Conservation (phyloP, 2,797 vertebrate species). For the Thripadectes ignobilis region DNA sequence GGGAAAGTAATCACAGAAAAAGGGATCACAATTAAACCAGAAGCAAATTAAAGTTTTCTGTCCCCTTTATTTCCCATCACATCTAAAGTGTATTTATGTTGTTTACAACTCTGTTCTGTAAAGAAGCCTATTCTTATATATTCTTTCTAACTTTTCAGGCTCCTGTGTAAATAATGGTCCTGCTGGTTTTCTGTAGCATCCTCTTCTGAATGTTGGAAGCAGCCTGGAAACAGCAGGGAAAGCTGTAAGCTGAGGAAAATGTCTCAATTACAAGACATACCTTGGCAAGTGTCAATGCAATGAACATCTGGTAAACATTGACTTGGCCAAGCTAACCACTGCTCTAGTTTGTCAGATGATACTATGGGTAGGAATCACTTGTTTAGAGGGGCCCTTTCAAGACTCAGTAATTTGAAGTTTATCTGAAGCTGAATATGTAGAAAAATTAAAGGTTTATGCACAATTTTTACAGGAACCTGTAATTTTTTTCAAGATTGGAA, state of each 20-base stretch:
- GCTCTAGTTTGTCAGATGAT: not conserved
- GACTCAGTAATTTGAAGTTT: not conserved
- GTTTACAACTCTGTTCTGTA: not conserved
- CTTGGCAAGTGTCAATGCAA: constrained; percentile 9
- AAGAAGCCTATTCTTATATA: not conserved
- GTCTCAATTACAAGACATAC: constrained; percentile 34
- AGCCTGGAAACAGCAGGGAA: constrained; percentile 22
- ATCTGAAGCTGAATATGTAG: not conserved
- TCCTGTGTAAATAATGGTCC: not conserved
- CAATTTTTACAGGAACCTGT: not conserved
- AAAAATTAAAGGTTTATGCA: not conserved
- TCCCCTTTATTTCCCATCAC: fast-evolving
- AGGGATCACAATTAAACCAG: not conserved
- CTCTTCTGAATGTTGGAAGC: constrained; percentile 17
- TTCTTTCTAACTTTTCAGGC: not conserved
- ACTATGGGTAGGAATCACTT: not conserved
- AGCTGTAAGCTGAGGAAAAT: not conserved
- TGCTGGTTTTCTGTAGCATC: not conserved
- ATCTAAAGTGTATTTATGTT: not conserved
- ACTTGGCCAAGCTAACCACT: not conserved
- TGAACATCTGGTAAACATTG: constrained; percentile 23
- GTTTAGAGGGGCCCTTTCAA: not conserved
- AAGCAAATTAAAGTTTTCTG: not conserved
- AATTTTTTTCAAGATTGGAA: not conserved
- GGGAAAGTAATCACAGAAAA: not conserved